phyloP scores from a whole-genome alignment of 2,797 vertebrate species.

The Schizopygopsis malacanthus region DNA sequence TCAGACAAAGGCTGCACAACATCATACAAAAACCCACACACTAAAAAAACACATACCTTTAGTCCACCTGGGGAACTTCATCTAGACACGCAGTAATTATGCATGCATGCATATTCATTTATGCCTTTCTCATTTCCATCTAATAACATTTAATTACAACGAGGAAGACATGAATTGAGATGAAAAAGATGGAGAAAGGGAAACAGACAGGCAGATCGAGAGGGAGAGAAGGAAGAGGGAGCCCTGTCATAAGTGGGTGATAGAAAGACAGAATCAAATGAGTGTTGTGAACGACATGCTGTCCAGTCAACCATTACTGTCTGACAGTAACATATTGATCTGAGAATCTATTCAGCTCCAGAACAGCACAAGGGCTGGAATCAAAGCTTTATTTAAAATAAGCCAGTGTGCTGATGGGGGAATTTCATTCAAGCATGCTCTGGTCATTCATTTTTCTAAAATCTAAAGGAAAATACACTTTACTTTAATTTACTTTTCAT shows the following conservation, averaged over 20 bases:
- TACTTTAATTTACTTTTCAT: neutral
- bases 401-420: neutral
- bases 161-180: constrained; percentile 20
- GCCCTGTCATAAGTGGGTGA: constrained; percentile 49
- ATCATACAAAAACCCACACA: constrained; percentile 42
- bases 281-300: constrained; percentile 35
- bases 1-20: constrained; percentile 33
- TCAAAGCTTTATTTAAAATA: constrained; percentile 24
- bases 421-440: neutral
- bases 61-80: constrained; percentile 45
- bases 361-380: constrained; percentile 9
- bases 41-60: constrained; percentile 24
- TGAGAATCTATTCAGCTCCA: constrained; percentile 54
- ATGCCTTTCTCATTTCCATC: constrained; percentile 35
- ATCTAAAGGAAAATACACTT: neutral
- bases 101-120: constrained; percentile 58
- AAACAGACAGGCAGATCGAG: constrained; percentile 37
- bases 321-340: constrained; percentile 62
- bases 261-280: constrained; percentile 28
- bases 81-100: constrained; percentile 56
- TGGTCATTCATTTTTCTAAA: neutral
- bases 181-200: constrained; percentile 31
- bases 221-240: constrained; percentile 16
- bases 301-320: constrained; percentile 53
- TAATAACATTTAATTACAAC: constrained; percentile 52